Evolutionary conservation across 2,888 invertebrate genomes (phyloP).

Genomic region (Erannis defoliaria): DNA sequence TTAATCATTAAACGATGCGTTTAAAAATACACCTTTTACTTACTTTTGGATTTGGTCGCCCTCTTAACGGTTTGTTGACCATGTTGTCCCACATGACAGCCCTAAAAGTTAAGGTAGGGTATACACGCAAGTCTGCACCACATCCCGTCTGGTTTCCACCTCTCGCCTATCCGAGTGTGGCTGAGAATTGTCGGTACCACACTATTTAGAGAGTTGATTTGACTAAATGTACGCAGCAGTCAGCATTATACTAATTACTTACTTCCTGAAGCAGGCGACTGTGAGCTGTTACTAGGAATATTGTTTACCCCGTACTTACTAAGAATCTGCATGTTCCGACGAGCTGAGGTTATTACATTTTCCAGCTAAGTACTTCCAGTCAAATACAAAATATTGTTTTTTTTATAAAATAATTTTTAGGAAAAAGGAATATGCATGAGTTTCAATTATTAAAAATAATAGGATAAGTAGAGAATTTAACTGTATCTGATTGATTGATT

Average conservation of each 20-base stretch:
- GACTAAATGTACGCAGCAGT: conserved; percentile 41
- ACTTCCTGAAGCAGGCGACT: conserved; percentile 26
- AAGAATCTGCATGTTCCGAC: background rate
- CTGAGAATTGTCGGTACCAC: conserved; percentile 57
- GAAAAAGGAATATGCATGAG: too few species aligned
- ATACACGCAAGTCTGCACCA: conserved; percentile 51
- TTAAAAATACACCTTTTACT: too few species aligned
- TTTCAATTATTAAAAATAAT: too few species aligned
- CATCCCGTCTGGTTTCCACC: conserved; percentile 60
- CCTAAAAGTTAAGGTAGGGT: conserved; percentile 44
- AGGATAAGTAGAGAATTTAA: too few species aligned
- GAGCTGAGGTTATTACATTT: too few species aligned
- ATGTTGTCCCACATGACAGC: conserved; percentile 23
- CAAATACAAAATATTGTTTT: too few species aligned
- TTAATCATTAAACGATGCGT: too few species aligned
- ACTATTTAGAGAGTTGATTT: conserved; percentile 52
- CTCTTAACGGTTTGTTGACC: too few species aligned
- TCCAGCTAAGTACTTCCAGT: background rate
- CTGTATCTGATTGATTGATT: too few species aligned
- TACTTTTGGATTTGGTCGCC: too few species aligned
- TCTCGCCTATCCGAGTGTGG: conserved; percentile 58
- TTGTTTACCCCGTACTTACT: conserved; percentile 7
- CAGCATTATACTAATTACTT: conserved; percentile 39
- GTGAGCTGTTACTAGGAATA: conserved; percentile 26
- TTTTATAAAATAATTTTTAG: too few species aligned